Evolutionary conservation across 2,113 vertebrate species (phyloP).

Genomic region (Heptranchias perlo): DNA sequence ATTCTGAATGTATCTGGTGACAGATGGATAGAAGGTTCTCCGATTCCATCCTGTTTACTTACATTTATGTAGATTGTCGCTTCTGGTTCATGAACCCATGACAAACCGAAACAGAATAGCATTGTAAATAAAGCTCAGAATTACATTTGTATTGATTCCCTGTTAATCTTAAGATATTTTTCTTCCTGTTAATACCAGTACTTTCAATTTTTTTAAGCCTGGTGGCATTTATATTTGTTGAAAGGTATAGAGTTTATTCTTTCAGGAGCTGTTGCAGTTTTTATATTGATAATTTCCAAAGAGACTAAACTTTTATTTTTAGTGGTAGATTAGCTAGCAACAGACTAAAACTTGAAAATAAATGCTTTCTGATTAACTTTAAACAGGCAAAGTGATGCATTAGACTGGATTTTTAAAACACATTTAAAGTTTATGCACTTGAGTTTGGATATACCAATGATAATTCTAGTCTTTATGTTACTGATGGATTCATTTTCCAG

Average conservation of each 20-base stretch:
- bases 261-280: background rate
- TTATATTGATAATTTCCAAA: background rate
- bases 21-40: background rate
- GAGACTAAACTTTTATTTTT: background rate
- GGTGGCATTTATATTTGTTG: background rate
- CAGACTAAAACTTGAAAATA: background rate
- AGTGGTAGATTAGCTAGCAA: background rate
- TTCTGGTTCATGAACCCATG: slow-evolving; percentile 11
- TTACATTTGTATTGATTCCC: slow-evolving; percentile 3
- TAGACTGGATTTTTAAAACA: background rate
- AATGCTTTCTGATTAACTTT: background rate
- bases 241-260: background rate
- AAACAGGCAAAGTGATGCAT: background rate
- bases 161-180: slow-evolving; percentile 26
- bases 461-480: background rate
- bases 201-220: background rate
- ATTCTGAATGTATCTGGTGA: slow-evolving; percentile 14
- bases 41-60: background rate
- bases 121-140: slow-evolving; percentile 26
- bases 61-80: slow-evolving; percentile 28
- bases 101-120: background rate
- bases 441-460: background rate
- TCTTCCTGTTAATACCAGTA: background rate
- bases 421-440: background rate
- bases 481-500: background rate